Base-by-base conservation (phyloP, 2,113 vertebrate genomes). In the Neopipo cinnamomea region DNA sequence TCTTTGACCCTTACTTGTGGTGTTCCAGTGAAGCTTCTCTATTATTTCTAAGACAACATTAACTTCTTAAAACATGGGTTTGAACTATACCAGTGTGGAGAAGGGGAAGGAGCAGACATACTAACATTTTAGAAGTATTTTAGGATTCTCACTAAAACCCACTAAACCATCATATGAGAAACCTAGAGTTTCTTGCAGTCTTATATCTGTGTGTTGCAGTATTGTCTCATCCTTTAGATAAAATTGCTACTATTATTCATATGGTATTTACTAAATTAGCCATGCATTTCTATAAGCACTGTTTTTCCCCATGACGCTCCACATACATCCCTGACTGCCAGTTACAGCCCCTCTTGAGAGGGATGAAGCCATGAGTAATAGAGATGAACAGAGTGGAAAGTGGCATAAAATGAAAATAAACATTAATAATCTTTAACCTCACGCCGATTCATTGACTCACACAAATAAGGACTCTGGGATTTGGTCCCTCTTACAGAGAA, bases 341-440 rank as follows among this genome's bases (percentile, higher is more conserved):
- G 50, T 39, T 91, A 55, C 14, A 55, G 44, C 12, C 27, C 30
- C 76, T 91, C 91, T 55, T 46, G 75, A 89, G 82, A 90, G 50
- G 84, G 55, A 93, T 70, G 72, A 91, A 95, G 31, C 47, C 61
- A 20, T 27, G 46, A 91, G 24, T 59, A 93, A 58, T 9, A 78
- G 47, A 91, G 37, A 91, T 53, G 28, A 91, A 88, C 31, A 71
- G 31, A 90, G 35, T 52, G 30, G 71, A 73, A 89, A 91, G 67
- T 12, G 15, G n/a, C 67, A 61, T 63, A 78, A 93, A 92, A 89
- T 39, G 23, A 77, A 94, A 82, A 84, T 56, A 92, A 92, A 89
- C 70, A 84, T 89, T 84, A 89, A 76, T 85, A 82, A 82, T 77
- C 49, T 89, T 89, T 93, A 91, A 82, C 73, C 77, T 86, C 80